phyloP scores from a whole-genome alignment of 92 coral and sea anemone genomes.

The Micromussa lordhowensis region DNA sequence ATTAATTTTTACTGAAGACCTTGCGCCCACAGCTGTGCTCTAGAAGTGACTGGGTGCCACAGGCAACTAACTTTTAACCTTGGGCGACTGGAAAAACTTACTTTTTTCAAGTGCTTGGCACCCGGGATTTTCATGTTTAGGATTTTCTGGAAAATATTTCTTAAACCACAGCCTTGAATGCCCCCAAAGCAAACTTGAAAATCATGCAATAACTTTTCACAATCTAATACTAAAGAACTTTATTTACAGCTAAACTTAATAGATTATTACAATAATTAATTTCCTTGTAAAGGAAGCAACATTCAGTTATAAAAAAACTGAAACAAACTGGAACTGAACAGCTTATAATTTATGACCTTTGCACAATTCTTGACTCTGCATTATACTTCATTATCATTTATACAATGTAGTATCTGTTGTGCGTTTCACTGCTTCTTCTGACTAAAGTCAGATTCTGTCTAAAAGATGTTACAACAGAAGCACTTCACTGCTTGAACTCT shows the following conservation, averaged over 20 bases:
- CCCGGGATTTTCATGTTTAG: too few relatives aligned
- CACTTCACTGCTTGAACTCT: not conserved
- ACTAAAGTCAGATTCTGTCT: not conserved
- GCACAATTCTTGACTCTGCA: not conserved
- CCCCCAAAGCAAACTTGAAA: too few relatives aligned
- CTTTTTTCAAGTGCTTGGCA: too few relatives aligned
- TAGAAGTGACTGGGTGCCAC: too few relatives aligned
- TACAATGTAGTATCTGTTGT: not conserved
- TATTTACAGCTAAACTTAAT: not conserved
- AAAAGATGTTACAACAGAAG: not conserved
- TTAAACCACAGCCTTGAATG: too few relatives aligned
- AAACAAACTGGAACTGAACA: not conserved
- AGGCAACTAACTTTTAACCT: too few relatives aligned
- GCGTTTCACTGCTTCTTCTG: not conserved
- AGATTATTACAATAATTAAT: not conserved
- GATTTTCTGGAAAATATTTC: too few relatives aligned
- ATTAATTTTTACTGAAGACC: too few relatives aligned
- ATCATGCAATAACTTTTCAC: not conserved
- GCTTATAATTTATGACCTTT: not conserved
- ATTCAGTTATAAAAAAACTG: not conserved
- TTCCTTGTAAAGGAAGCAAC: not conserved
- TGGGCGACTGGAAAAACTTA: too few relatives aligned
- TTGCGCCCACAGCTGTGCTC: too few relatives aligned
- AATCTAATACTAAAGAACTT: not conserved
- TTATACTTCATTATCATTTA: not conserved